Conservation (phyloP, 2,113 vertebrate genomes). For the Antechinus flavipes region DNA sequence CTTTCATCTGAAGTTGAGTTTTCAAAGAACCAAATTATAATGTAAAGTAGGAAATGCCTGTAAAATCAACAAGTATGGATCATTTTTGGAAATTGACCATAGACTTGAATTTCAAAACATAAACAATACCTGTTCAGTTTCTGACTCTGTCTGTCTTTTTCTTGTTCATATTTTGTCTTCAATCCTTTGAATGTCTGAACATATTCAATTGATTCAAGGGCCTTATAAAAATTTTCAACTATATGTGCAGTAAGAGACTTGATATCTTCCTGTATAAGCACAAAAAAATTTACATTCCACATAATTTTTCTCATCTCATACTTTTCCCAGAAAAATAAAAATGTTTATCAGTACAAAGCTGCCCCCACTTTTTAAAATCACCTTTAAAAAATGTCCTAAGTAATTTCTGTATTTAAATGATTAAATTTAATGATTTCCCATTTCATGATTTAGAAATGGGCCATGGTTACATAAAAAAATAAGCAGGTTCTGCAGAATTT, state of each 20-base stretch:
- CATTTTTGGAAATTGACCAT: conserved; percentile 35
- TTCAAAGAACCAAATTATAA: neutral
- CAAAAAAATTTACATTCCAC: conserved; percentile 73
- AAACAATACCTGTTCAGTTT: conserved; percentile 93
- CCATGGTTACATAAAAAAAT: conserved; percentile 18
- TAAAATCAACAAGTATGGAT: conserved; percentile 40
- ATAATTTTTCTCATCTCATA: conserved; percentile 24
- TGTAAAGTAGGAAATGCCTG: neutral
- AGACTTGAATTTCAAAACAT: conserved; percentile 54
- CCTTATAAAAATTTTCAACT: conserved; percentile 99
- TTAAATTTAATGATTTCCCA: conserved; percentile 14
- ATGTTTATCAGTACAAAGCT: conserved; percentile 62
- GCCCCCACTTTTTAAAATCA: conserved; percentile 63
- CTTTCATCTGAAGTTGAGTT: neutral
- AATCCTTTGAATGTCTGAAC: conserved; percentile 99
- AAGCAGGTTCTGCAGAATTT: neutral
- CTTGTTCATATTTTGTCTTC: conserved; percentile 98
- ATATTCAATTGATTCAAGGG: conserved; percentile 98
- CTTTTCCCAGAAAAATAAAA: conserved; percentile 57
- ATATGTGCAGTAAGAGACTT: conserved; percentile 99
- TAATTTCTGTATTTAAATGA: conserved; percentile 54
- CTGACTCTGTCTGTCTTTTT: conserved; percentile 96
- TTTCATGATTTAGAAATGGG: conserved; percentile 43
- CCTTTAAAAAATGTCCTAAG: conserved; percentile 60
- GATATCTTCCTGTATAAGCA: conserved; percentile 93